A percentile compares a stretch with the other conserved stretches of the same genome.
These are phyloP conservation scores for Macrophya annulata DNA, from an alignment of 2,888 invertebrate genomes.

Conservation along the genomic window DNA sequence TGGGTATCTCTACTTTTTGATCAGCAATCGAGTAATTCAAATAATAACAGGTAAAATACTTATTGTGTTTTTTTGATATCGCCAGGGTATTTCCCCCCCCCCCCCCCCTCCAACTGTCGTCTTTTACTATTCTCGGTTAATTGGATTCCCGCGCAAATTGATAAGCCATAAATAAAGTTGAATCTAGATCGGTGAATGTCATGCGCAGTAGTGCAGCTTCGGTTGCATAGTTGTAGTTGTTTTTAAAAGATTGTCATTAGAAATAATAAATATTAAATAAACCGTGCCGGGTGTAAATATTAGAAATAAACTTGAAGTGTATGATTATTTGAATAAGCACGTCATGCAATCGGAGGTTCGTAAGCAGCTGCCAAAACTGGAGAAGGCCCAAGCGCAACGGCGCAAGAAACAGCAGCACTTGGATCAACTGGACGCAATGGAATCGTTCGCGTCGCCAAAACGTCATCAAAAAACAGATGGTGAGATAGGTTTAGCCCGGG, in stretches of 20 bases:
- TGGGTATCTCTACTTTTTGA: too few relatives aligned
- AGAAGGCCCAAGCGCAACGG: constrained; percentile 67
- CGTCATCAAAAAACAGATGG: constrained; percentile 77
- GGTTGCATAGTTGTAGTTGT: constrained; percentile 67
- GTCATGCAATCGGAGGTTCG: constrained; percentile 68
- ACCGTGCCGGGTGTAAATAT: not conserved
- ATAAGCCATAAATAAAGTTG: constrained; percentile 34
- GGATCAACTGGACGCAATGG: constrained; percentile 74
- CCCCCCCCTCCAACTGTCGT: not conserved
- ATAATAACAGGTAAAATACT: not conserved
- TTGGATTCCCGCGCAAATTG: constrained; percentile 60
- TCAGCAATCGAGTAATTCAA: not conserved
- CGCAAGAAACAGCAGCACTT: constrained; percentile 69
- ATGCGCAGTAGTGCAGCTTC: constrained; percentile 61
- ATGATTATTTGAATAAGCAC: not conserved
- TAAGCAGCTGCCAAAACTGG: constrained; percentile 74
- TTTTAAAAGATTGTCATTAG: constrained; percentile 66
- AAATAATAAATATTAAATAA: not conserved
- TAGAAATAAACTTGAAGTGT: not conserved
- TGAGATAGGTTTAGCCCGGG: constrained; percentile 69
- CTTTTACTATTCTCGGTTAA: not conserved
- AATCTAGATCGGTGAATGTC: constrained; percentile 57
- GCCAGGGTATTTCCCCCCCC: not conserved
- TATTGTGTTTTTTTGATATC: not conserved
- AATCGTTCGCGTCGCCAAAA: constrained; percentile 76